Evolutionary conservation across 2,888 invertebrate species (phyloP), one percentile per base, ranked within the genome.

Genomic region (Spatulosminthurus flaviceps): DNA sequence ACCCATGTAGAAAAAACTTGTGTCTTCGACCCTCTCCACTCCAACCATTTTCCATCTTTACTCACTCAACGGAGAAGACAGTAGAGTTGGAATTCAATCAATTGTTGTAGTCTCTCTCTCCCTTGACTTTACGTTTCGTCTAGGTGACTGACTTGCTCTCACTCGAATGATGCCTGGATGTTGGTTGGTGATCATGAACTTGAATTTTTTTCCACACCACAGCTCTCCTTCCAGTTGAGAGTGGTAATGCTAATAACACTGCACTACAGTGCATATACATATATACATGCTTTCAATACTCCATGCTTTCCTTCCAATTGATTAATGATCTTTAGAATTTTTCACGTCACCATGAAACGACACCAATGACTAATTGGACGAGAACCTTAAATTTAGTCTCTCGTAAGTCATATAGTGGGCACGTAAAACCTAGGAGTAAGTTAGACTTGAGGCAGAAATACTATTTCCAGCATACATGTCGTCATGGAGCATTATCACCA

Each of bases 331-430:
- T 72, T 72, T 42, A 13, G 73, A 78, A 78, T 78, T 73, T 78
- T 78, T 72, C 78, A 66, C 42, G 78, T 78, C 78, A 78, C 78
- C 73, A 73, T 78, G 61, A 61, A 78, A 66, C 72, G 78, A 73
- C 78, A 72, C 66, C 64, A 78, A 78, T 78, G 78, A 78, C 78
- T 78, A 78, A 78, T 78, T 78, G 78, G 78, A 61, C 67, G 69
- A 42, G n/a, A 29, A 70, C 70, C 70, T 70, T 41, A 64, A 64
- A 51, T 19, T 51, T 9, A 34, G 34, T 51, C 51, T 19, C 16
- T 51, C 51, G 16, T 11, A 1, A 51, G 41, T 13, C 13, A 41
- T 9, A 41, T 13, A n/a, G n/a, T n/a, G n/a, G n/a, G n/a, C n/a
- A n/a, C n/a, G n/a, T n/a, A n/a, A n/a, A n/a, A n/a, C n/a, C n/a